These are phyloP conservation scores for Melikaiella ostensackeni DNA, from an alignment of 2,888 invertebrate genomes.

Conservation along the genomic window DNA sequence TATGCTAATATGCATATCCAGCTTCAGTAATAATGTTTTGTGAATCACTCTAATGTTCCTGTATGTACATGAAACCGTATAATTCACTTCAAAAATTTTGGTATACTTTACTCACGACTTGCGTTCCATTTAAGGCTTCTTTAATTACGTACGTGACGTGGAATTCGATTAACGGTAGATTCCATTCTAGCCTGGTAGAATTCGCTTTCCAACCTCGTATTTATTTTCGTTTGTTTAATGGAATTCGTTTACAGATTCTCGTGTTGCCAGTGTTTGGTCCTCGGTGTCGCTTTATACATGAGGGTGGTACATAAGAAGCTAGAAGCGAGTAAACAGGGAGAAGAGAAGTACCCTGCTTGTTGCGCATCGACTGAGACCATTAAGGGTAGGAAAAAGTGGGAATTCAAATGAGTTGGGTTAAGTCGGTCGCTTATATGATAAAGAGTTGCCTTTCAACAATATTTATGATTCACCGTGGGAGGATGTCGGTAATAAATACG, in stretches of 20 bases:
- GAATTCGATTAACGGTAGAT: background rate
- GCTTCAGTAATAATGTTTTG: too few species aligned
- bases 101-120: background rate
- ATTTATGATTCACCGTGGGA: conserved; percentile 65
- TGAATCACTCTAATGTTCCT: too few species aligned
- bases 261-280: conserved; percentile 13
- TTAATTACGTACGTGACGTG: background rate
- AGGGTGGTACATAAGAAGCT: conserved; percentile 36
- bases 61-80: too few species aligned
- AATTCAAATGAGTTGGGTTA: conserved; percentile 67
- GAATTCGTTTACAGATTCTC: conserved; percentile 43
- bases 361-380: conserved; percentile 57
- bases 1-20: too few species aligned
- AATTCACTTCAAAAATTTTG: background rate
- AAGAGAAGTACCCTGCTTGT: conserved; percentile 55
- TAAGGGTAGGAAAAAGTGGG: conserved; percentile 56
- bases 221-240: background rate
- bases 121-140: background rate
- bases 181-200: background rate
- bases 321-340: background rate
- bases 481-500: conserved; percentile 65
- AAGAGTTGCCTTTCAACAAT: conserved; percentile 70
- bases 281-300: conserved; percentile 21
- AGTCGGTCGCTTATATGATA: conserved; percentile 69
- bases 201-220: background rate